Percentiles rank a stretch among this genome's conserved stretches.
These are phyloP conservation scores for Tachystola acroxantha DNA, from an alignment of 2,888 invertebrate genomes.

Conservation along the genomic window DNA sequence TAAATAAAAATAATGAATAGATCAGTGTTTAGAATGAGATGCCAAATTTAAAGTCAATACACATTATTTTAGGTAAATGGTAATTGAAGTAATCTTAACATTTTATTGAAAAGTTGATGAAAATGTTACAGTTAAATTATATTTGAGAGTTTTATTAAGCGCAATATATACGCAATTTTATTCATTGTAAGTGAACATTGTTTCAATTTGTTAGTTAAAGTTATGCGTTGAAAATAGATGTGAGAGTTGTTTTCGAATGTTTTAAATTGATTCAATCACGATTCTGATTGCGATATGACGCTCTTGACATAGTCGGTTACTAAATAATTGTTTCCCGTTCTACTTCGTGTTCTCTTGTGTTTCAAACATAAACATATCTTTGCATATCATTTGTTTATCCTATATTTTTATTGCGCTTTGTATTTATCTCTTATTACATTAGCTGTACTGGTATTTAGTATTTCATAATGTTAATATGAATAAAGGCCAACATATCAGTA, in stretches of 20 bases:
- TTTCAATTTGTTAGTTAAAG: conserved; percentile 77
- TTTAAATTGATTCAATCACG: conserved; percentile 15
- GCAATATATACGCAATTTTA: conserved; percentile 75
- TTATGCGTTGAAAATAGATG: conserved; percentile 66
- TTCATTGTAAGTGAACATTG: conserved; percentile 76
- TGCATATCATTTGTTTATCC: conserved; percentile 57
- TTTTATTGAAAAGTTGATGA: conserved; percentile 75
- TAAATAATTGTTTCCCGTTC: conserved; percentile 6
- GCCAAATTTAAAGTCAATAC: conserved; percentile 85
- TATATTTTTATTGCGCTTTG: conserved; percentile 57
- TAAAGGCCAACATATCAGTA: conserved; percentile 68
- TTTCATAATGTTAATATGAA: conserved; percentile 40
- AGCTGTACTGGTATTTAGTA: conserved; percentile 49
- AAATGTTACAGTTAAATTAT: conserved; percentile 77
- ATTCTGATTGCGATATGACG: conserved; percentile 7
- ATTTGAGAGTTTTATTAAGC: conserved; percentile 78
- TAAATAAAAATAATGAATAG: conserved; percentile 60
- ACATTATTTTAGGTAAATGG: conserved; percentile 79
- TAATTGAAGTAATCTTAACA: conserved; percentile 75
- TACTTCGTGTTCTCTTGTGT: conserved; percentile 25
- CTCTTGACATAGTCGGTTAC: conserved; percentile 5
- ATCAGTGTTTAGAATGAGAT: conserved; percentile 78
- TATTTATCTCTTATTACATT: conserved; percentile 50
- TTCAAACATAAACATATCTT: conserved; percentile 51
- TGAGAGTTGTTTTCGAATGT: conserved; percentile 58